Conservation (phyloP, 2,888 invertebrate species). For the Cartodere bifasciata region DNA sequence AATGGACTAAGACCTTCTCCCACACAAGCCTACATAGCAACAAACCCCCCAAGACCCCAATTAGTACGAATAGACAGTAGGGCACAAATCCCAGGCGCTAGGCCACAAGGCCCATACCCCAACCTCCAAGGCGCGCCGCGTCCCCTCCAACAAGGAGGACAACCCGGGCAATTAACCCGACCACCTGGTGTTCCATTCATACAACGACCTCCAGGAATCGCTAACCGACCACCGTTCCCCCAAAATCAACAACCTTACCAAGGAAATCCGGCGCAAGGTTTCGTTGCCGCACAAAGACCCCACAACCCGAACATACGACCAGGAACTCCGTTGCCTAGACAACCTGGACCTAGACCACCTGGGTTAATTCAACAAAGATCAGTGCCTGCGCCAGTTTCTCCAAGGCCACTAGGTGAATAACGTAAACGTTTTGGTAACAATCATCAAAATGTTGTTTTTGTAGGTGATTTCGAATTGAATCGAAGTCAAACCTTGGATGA, state of each 20-base stretch:
- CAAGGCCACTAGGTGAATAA: conserved; percentile 32
- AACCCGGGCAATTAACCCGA: no score
- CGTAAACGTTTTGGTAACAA: conserved; percentile 1
- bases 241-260: conserved; percentile 13
- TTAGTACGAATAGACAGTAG: conserved; percentile 38
- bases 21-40: conserved; percentile 12
- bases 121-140: conserved; percentile 16
- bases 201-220: conserved; percentile 20
- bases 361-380: conserved; percentile 25
- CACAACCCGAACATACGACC: conserved; percentile 29
- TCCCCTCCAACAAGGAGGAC: conserved; percentile 20
- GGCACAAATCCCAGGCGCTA: conserved; percentile 9
- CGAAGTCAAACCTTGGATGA: conserved; percentile 10
- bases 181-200: conserved; percentile 25
- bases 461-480: no score
- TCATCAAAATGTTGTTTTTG: no score
- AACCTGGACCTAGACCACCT: conserved; percentile 26
- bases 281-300: conserved; percentile 8
- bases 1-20: conserved; percentile 14
- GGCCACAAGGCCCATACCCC: conserved; percentile 11
- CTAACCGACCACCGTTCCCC: conserved; percentile 11
- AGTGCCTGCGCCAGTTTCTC: conserved; percentile 19
- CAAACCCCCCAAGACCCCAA: conserved; percentile 25
- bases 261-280: conserved; percentile 21
- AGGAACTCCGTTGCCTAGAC: conserved; percentile 40